Base-by-base conservation (phyloP, 2,797 vertebrate genomes). In the Xiphorhynchus erythropygius region DNA sequence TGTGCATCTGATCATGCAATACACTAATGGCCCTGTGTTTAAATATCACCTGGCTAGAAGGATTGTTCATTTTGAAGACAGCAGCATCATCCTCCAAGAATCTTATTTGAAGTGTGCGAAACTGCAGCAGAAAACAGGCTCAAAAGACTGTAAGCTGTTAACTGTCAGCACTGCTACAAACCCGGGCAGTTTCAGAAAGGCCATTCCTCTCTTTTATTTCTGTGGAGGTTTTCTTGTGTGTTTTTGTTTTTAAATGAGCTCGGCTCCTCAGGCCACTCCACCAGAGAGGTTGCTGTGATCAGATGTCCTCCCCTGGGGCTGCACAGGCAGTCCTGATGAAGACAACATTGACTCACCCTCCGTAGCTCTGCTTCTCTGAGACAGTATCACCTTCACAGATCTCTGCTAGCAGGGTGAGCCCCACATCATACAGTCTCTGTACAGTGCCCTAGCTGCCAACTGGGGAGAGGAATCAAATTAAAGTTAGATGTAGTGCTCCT, bases 321-420 rank as follows among this genome's bases (percentile, higher is more conserved):
- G 33, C 0, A 0, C 0, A 32, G 62, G 50, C 50, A 35, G 59
- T 23, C 18, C 59, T 76, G 18, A 59, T 24, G 56, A 63, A 63
- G 47, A n/a, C 8, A 49, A 27, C 46, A 62, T 22, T 1, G 4
- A 46, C 71, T 69, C 2, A 5, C 41, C 33, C 2, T 7, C 15
- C 8, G 30, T 6, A 30, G 19, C n/a, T 55, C 4, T 4, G 44
- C 59, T 83, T 44, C 71, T 44, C 74, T 4, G 3, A 80, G 69
- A 17, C 57, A 56, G 9, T 4, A 3, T 16, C 32, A 28, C 52
- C 44, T 70, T 63, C 2, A 6, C 53, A 57, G 35, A 22, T 9
- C 22, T 10, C 28, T 11, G 23, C 23, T 18, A 39, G n/a, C n/a
- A 46, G 7, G 11, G 35, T 7, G 41, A 95, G 47, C 25, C 37